Evolutionary conservation across 2,113 vertebrate species (phyloP).

Genomic region (Panurus biarmicus): DNA sequence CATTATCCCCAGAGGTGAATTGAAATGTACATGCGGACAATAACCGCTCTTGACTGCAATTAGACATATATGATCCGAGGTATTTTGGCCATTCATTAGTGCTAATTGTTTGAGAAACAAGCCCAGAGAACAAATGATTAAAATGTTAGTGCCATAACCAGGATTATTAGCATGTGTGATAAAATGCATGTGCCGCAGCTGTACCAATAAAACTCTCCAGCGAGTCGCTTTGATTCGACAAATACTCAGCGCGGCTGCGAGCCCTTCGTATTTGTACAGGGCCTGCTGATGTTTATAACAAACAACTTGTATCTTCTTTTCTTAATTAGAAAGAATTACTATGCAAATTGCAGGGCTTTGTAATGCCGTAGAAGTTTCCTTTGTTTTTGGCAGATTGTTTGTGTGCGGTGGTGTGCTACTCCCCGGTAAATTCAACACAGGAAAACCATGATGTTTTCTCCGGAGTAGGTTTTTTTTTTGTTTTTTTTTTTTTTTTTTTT

Average conservation of each 20-base stretch:
- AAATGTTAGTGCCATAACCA: constrained; percentile 74
- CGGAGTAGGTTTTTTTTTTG: fast-evolving
- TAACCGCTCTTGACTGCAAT: constrained; percentile 80
- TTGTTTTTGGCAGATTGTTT: constrained; percentile 30
- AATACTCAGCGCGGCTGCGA: constrained; percentile 53
- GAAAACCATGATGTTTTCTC: neutral
- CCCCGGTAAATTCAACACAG: neutral
- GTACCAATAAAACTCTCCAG: constrained; percentile 64
- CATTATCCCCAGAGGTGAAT: constrained; percentile 82
- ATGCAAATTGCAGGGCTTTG: constrained; percentile 68
- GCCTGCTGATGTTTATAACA: constrained; percentile 75
- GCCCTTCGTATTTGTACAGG: constrained; percentile 65
- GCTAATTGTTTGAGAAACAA: constrained; percentile 85
- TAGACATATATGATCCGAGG: constrained; percentile 85
- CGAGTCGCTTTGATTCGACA: constrained; percentile 61
- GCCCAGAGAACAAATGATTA: constrained; percentile 80
- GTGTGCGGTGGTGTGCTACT: neutral
- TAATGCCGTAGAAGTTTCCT: constrained; percentile 59
- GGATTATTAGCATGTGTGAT: constrained; percentile 78
- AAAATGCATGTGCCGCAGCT: constrained; percentile 65
- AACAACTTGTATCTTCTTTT: constrained; percentile 74
- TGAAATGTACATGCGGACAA: constrained; percentile 76
- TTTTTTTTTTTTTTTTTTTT: too few relatives aligned
- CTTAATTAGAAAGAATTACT: constrained; percentile 74
- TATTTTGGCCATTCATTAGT: constrained; percentile 81